Percentiles rank a stretch among this genome's conserved stretches.
These are phyloP conservation scores for Mastacembelus armatus DNA, from an alignment of 2,797 vertebrate species.

Conservation along the genomic window DNA sequence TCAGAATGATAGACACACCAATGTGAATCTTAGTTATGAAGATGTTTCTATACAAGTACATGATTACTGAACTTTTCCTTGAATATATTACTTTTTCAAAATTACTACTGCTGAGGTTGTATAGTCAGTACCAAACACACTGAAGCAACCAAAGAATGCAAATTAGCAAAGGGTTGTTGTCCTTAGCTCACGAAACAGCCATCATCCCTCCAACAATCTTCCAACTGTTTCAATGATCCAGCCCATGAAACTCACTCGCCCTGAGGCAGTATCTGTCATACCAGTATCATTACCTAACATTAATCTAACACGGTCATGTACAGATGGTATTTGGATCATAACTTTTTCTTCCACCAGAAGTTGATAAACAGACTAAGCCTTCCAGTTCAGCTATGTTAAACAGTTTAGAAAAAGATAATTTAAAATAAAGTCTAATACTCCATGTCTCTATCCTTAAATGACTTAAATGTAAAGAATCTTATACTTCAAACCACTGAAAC, in stretches of 20 bases:
- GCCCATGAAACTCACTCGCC: slow-evolving; percentile 25
- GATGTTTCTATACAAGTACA: not conserved
- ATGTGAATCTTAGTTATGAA: not conserved
- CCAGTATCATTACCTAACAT: slow-evolving; percentile 56
- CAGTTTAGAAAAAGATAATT: too few species aligned
- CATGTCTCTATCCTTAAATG: too few species aligned
- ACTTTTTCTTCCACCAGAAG: not conserved
- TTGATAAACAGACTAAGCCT: slow-evolving; percentile 3
- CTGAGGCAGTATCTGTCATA: slow-evolving; percentile 50
- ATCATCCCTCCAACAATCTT: slow-evolving; percentile 32
- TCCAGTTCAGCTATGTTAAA: too few species aligned
- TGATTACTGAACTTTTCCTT: not conserved
- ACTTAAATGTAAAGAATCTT: too few species aligned
- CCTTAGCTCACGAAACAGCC: slow-evolving; percentile 23
- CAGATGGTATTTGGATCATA: slow-evolving; percentile 48
- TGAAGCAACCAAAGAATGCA: slow-evolving; percentile 40
- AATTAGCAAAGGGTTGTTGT: slow-evolving; percentile 42
- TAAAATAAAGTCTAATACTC: too few species aligned
- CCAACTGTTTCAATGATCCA: slow-evolving; percentile 30
- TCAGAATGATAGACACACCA: not conserved
- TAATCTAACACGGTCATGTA: slow-evolving; percentile 40
- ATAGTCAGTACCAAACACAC: slow-evolving; percentile 22
- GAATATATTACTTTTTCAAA: not conserved
- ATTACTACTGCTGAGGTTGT: slow-evolving; percentile 15
- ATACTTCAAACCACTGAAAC: too few species aligned